Evolutionary conservation across 2,888 invertebrate species (phyloP).

Genomic region (Stenurella melanura): DNA sequence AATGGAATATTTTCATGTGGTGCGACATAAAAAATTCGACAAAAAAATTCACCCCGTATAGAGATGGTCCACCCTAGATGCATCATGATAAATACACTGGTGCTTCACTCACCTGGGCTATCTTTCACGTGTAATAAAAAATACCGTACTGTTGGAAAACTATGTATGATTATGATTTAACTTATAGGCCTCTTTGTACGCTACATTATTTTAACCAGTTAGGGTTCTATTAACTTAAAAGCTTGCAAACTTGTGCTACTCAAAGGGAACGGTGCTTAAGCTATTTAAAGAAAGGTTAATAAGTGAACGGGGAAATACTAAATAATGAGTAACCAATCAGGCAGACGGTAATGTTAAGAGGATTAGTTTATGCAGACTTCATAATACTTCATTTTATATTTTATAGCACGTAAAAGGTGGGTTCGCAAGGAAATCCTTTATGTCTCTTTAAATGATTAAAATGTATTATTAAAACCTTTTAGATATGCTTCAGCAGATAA

Average conservation of each 20-base stretch:
- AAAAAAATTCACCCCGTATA: too few relatives aligned
- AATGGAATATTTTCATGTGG: too few relatives aligned
- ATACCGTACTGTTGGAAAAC: not conserved
- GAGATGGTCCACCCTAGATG: too few relatives aligned
- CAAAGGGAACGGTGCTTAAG: conserved; percentile 17
- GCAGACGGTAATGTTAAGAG: conserved; percentile 61
- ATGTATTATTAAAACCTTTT: conserved; percentile 30
- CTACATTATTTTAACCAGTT: not conserved
- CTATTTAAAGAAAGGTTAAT: conserved; percentile 52
- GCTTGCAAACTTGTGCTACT: not conserved
- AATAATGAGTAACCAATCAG: conserved; percentile 58
- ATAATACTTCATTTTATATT: conserved; percentile 41
- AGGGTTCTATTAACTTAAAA: not conserved
- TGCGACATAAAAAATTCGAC: too few relatives aligned
- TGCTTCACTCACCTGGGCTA: too few relatives aligned
- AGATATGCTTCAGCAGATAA: not conserved
- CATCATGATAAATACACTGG: too few relatives aligned
- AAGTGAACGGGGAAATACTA: conserved; percentile 47
- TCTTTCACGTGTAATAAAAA: too few relatives aligned
- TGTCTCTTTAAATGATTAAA: conserved; percentile 41
- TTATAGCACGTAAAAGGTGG: conserved; percentile 23
- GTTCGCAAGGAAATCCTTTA: conserved; percentile 37
- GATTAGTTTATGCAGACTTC: conserved; percentile 62
- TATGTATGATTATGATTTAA: not conserved
- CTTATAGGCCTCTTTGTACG: not conserved